These are phyloP conservation scores for Andrena marginata DNA, from an alignment of 2,888 invertebrate species.

Conservation along the genomic window DNA sequence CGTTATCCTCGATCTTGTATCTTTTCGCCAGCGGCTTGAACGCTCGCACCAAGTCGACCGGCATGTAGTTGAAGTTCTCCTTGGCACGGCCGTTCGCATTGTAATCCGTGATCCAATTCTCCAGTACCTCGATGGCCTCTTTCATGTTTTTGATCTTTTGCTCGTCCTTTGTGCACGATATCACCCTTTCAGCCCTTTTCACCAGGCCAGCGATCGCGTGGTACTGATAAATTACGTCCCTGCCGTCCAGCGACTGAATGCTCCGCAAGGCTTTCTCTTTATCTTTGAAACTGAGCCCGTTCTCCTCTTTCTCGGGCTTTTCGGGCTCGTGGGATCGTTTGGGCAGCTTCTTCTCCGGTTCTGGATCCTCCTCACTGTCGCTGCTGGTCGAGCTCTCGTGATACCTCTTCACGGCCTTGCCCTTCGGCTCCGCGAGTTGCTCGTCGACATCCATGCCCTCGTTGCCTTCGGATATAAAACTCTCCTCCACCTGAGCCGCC, in stretches of 20 bases:
- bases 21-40: slow-evolving; percentile 87
- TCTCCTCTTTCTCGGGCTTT: slow-evolving; percentile 84
- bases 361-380: slow-evolving; percentile 50
- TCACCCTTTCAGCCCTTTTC: slow-evolving; percentile 90
- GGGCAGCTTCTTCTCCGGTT: slow-evolving; percentile 72
- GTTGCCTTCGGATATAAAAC: slow-evolving; percentile 33
- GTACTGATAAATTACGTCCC: slow-evolving; percentile 92
- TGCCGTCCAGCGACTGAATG: slow-evolving; percentile 88
- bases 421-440: background rate
- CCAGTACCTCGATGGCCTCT: slow-evolving; percentile 90
- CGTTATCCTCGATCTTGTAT: slow-evolving; percentile 85
- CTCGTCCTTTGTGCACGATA: slow-evolving; percentile 91
- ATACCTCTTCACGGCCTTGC: slow-evolving; percentile 58
- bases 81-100: slow-evolving; percentile 89
- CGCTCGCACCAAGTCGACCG: slow-evolving; percentile 87
- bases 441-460: slow-evolving; percentile 55
- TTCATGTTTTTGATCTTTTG: slow-evolving; percentile 91
- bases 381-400: slow-evolving; percentile 57
- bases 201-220: slow-evolving; percentile 90
- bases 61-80: slow-evolving; percentile 90
- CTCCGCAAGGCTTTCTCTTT: slow-evolving; percentile 90
- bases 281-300: slow-evolving; percentile 92
- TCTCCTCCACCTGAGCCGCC: slow-evolving; percentile 60
- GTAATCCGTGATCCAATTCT: slow-evolving; percentile 91
- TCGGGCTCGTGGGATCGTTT: slow-evolving; percentile 77